phyloP scores from a whole-genome alignment of 2,797 vertebrate species.

The Diceros bicornis region DNA sequence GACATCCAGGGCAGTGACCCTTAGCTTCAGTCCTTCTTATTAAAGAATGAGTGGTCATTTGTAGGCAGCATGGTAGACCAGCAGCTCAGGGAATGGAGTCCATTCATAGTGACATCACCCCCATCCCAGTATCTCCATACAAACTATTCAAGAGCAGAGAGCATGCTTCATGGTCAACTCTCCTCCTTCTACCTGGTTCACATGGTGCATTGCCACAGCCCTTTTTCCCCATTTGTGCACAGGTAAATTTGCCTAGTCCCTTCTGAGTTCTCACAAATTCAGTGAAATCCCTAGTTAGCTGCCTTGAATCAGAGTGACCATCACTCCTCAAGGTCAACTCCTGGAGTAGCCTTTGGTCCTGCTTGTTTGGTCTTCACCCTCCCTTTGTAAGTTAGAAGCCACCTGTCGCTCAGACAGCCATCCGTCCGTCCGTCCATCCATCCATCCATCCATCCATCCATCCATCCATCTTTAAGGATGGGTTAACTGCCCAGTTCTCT shows the following conservation, averaged over 20 bases:
- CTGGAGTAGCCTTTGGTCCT: neutral
- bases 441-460: too few species aligned
- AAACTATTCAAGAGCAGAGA: neutral
- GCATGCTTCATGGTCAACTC: neutral
- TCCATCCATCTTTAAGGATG: neutral
- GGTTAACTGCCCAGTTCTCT: neutral
- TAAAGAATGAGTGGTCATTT: fast-evolving
- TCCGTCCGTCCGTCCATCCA: neutral
- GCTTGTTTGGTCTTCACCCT: neutral
- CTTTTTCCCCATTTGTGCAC: neutral
- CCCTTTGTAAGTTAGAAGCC: neutral
- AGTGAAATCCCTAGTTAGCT: neutral
- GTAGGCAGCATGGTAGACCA: neutral
- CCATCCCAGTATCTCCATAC: neutral
- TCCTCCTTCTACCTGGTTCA: neutral
- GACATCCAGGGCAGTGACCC: neutral
- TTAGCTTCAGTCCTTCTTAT: neutral
- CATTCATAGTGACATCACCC: fast-evolving
- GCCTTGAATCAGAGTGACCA: neutral
- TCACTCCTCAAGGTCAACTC: neutral
- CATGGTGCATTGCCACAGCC: fast-evolving
- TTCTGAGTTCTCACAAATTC: neutral
- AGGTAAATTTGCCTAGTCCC: too few species aligned
- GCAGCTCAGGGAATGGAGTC: neutral
- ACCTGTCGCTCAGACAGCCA: neutral